Evolutionary conservation across 2,113 vertebrate genomes (phyloP), one percentile per base, ranked within the genome.

Genomic region (Blennius ocellaris): DNA sequence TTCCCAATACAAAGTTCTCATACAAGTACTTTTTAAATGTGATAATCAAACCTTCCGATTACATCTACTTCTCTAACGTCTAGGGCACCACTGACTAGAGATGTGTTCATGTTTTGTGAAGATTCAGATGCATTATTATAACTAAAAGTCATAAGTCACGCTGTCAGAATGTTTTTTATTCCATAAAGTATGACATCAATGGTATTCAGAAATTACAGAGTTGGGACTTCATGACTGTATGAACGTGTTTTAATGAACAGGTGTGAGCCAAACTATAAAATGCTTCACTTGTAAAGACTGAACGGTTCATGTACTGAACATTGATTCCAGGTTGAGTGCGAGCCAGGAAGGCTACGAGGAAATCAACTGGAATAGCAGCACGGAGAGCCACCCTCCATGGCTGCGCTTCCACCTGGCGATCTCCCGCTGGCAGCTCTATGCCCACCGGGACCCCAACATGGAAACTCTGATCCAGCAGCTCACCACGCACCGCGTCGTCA

Each of bases 331-430:
- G 94, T 48, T 92, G 74, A 94, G 93, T 65, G 83, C 73, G 41
- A 92, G 82, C 63, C 88, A 89, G 78, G 89, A 92, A n/a, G 86
- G 39, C 16, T 90, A 85, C 21, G 89, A 89, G 74, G 76, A 87
- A 64, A 52, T 88, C 48, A 67, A 80, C 74, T 92, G 93, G 91
- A 90, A 91, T 90, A 78, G 91, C 76, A 8, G 72, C 87, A 70
- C 73, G 0, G 80, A 88, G 43, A 90, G 92, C 39, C 92, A 93
- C 9, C 94, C 95, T 0, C 17, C 92, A 0, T 94, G 94, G 94
- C 90, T 95, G 8, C 92, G 90, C 21, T 95, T 95, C 84, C 94
- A 95, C 14, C 65, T 96, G 0, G 92, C 93, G 47, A 96, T 95
- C 85, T 93, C 93, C 49, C 93, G 93, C 72, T 94, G 93, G 37